Evolutionary conservation across 1,140 invertebrate species (phyloP), one percentile per base, ranked within the genome.

Genomic region (Halesus radiatus): DNA sequence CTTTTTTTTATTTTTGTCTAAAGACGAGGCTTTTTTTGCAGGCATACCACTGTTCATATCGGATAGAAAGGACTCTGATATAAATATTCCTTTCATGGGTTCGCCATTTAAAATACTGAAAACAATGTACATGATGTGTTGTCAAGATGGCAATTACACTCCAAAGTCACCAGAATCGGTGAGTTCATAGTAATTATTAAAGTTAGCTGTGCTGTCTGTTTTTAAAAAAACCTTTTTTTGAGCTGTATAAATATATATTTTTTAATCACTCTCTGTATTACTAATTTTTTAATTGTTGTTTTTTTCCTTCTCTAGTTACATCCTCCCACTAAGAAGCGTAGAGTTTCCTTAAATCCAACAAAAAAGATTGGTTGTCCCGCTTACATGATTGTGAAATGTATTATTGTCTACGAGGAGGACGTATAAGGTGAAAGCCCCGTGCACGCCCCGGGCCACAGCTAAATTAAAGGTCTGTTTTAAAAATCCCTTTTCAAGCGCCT

Each of bases 111-210:
- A 64, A 64, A 26, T 64, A 22, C 60, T 64, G 6, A 64, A 64
- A 64, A 64, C 60, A 64, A 64, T 23, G 18, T 64, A 64, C 23
- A 64, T 64, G 60, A 64, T 64, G 60, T 64, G 60, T 64, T 64
- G 60, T 26, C 60, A 26, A 16, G 60, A 64, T 64, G 60, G 60
- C 1, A 64, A 64, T 64, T 64, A 64, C 23, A 64, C 6, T 15
- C 60, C 60, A 26, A 64, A 26, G 23, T 22, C 20, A 1, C 13
- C 23, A 10, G 60, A 56, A 10, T 8, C 54, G 0, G 54, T 56
- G 10, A 56, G 54, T 22, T 20, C n/a, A n/a, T n/a, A 1, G 18
- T 56, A 18, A 18, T 56, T 56, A 32, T 3, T 32, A 32, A 32
- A 13, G 5, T 45, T 45, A 13, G 37, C 13, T 13, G 37, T 13